A percentile compares a stretch with the other conserved stretches of the same genome.
These are phyloP conservation scores for Dasyurus viverrinus DNA, from an alignment of 2,113 vertebrate genomes.

Conservation along the genomic window DNA sequence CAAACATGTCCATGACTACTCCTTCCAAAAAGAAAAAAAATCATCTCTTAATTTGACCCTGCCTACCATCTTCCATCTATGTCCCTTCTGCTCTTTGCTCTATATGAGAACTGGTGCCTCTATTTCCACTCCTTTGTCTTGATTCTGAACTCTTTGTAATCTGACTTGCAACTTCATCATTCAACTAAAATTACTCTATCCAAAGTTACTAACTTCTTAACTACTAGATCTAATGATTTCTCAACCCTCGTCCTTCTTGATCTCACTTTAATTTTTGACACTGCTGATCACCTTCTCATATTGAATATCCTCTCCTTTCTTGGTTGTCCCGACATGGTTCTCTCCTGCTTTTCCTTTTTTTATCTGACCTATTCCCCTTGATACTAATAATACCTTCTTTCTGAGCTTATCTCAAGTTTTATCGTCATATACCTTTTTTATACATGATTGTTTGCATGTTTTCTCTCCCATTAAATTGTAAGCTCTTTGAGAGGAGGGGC, in stretches of 20 bases:
- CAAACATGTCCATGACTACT: neutral
- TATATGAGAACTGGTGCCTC: neutral
- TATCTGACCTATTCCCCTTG: too few species aligned
- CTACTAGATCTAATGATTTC: neutral
- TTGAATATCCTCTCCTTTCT: neutral
- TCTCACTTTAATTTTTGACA: neutral
- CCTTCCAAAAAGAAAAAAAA: neutral
- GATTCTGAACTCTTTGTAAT: neutral
- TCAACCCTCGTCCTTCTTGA: neutral
- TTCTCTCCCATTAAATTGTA: too few species aligned
- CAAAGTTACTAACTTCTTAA: neutral
- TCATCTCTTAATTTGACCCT: neutral
- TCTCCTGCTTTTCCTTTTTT: too few species aligned
- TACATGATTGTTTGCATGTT: neutral
- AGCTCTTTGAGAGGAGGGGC: neutral
- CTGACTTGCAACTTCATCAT: neutral
- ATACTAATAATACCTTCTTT: too few species aligned
- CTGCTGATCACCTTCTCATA: neutral
- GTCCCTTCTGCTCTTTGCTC: neutral
- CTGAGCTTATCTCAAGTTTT: neutral
- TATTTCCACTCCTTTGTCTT: neutral
- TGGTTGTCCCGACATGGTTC: too few species aligned
- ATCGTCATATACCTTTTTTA: neutral
- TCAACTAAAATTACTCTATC: neutral
- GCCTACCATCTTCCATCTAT: neutral